Base-by-base conservation (phyloP, 1,140 invertebrate species). In the Arctopsyche grandis region DNA sequence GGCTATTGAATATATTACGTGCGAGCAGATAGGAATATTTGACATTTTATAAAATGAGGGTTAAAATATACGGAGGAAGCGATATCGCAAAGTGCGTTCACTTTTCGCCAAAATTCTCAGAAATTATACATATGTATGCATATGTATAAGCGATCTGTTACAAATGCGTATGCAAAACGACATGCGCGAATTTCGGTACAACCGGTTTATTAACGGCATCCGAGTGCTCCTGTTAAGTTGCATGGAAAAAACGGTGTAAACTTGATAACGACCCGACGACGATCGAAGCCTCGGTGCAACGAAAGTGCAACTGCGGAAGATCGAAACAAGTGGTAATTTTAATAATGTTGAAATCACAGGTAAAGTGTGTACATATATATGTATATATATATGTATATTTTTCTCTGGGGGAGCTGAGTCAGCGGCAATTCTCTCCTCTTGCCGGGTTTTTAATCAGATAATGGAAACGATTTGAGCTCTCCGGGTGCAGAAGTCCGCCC, bases 381-480 rank as follows among this genome's bases (percentile, higher is more conserved):
- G n/a, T n/a, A n/a, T n/a, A n/a, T n/a, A n/a, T n/a, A n/a, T n/a
- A n/a, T n/a, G n/a, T 38, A 38, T 38, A 38, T 38, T 38, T 46
- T 46, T 73, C 44, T 69, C 21, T 5, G 21, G 70, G 10, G 21
- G 46, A 12, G 48, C 71, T 56, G 21, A 74, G 48, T 74, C 71
- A 38, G 71, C 71, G 22, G 24, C 24, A 21, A 21, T 19, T 29
- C 24, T 22, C 46, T 56, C 48, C 16, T 58, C 46, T n/a, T n/a
- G n/a, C n/a, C n/a, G n/a, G 46, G 21, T 74, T 74, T 74, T 74
- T 74, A 74, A 74, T 74, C 71, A 74, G 48, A 74, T 74, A 74
- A 58, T 58, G 71, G 71, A 74, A 74, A 74, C 71, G 71, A 74
- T 74, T 74, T 74, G 46, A 74, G 16, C 22, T 74, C 48, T 26